Percentiles rank a stretch among this genome's conserved stretches.
These are phyloP conservation scores for Perithous albicinctus DNA, from an alignment of 2,888 invertebrate species.

Conservation along the genomic window DNA sequence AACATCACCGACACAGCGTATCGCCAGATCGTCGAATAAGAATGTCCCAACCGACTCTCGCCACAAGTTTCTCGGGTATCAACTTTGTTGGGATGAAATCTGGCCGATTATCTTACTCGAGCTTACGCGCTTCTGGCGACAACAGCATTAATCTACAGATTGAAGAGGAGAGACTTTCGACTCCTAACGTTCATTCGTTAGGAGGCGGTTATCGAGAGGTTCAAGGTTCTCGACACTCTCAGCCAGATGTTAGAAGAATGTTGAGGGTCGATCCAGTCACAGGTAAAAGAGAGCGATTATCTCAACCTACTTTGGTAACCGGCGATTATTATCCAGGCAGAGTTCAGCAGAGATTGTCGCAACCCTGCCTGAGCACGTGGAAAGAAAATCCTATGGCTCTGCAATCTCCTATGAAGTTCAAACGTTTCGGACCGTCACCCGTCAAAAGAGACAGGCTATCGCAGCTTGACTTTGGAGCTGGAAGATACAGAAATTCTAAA, in stretches of 20 bases:
- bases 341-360: conserved; percentile 80
- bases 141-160: conserved; percentile 76
- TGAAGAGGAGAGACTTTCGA: conserved; percentile 77
- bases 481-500: conserved; percentile 74
- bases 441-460: conserved; percentile 77
- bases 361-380: conserved; percentile 78
- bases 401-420: conserved; percentile 77
- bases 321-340: conserved; percentile 80
- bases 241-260: conserved; percentile 74
- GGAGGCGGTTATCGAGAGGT: conserved; percentile 52
- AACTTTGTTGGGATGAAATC: conserved; percentile 75
- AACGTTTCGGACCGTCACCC: conserved; percentile 75
- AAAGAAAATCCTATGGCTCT: conserved; percentile 63
- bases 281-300: conserved; percentile 78
- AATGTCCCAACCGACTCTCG: conserved; percentile 81
- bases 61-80: conserved; percentile 77
- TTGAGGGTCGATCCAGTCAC: conserved; percentile 72
- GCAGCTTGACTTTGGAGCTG: conserved; percentile 78
- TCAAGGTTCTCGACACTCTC: conserved; percentile 71
- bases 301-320: conserved; percentile 80
- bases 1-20: conserved; percentile 68
- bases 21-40: conserved; percentile 77
- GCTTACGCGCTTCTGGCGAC: conserved; percentile 78
- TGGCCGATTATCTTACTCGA: conserved; percentile 80
- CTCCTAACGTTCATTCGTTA: conserved; percentile 73